Evolutionary conservation across 2,113 vertebrate genomes (phyloP).

Genomic region (Ovis canadensis): DNA sequence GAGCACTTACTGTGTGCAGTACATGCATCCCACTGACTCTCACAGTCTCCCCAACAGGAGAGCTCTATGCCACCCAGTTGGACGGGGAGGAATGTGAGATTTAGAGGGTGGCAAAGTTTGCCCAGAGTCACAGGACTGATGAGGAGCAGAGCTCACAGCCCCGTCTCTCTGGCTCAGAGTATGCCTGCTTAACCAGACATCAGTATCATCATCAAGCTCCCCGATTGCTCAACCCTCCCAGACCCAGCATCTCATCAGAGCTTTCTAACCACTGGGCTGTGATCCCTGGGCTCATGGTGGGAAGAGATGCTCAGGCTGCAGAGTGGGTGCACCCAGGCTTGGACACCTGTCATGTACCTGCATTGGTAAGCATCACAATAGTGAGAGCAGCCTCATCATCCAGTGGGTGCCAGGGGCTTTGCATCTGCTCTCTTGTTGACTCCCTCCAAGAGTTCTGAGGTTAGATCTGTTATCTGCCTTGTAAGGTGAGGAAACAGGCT

Average conservation of each 20-base stretch:
- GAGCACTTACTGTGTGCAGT: not conserved
- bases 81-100: not conserved
- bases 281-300: not conserved
- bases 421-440: not conserved
- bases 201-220: not conserved
- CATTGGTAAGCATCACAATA: fast-evolving
- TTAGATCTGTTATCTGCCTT: not conserved
- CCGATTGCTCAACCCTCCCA: not conserved
- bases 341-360: fast-evolving
- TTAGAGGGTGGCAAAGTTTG: not conserved
- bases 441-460: not conserved
- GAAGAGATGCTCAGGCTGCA: not conserved
- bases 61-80: not conserved
- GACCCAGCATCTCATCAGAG: not conserved
- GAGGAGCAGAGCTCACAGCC: not conserved
- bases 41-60: not conserved
- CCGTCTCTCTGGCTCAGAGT: not conserved
- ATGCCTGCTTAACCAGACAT: not conserved
- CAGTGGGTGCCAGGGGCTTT: not conserved
- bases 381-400: not conserved
- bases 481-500: not conserved
- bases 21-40: not conserved
- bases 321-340: not conserved
- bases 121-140: not conserved
- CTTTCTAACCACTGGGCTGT: not conserved